Evolutionary conservation across 2,113 vertebrate genomes (phyloP).

Genomic region (Microcebus murinus): DNA sequence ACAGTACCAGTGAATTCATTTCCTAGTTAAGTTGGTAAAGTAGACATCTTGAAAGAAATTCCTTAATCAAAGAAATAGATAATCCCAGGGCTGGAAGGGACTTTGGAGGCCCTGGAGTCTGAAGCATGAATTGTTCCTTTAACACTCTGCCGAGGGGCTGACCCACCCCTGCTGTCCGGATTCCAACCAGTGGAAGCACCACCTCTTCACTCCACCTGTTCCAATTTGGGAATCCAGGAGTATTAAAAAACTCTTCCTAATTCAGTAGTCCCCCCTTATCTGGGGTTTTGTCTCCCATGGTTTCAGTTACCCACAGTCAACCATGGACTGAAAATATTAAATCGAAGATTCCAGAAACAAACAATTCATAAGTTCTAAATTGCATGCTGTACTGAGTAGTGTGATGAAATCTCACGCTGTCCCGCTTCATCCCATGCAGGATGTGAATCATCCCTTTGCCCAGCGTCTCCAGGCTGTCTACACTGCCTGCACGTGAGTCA

Average conservation of each 20-base stretch:
- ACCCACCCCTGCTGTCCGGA: background rate
- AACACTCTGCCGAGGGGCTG: background rate
- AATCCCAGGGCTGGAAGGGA: background rate
- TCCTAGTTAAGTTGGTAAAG: background rate
- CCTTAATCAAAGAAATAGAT: constrained; percentile 17
- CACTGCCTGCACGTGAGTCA: background rate
- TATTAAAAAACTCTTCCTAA: background rate
- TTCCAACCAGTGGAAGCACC: background rate
- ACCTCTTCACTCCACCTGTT: background rate
- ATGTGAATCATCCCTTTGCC: background rate
- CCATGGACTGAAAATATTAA: background rate
- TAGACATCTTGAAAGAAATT: constrained; percentile 6
- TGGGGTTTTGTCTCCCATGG: background rate
- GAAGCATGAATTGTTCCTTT: background rate
- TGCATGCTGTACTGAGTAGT: background rate
- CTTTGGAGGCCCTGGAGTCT: background rate
- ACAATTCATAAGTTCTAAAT: background rate
- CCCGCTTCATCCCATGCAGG: background rate
- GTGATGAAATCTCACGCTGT: background rate
- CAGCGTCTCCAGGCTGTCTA: background rate
- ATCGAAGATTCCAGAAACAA: background rate
- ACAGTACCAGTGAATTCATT: background rate
- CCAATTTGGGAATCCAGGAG: background rate
- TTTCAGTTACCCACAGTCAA: background rate
- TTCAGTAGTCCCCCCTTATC: background rate